Conservation (phyloP, 2,888 invertebrate genomes). For the Parapristionchus giblindavisi region DNA sequence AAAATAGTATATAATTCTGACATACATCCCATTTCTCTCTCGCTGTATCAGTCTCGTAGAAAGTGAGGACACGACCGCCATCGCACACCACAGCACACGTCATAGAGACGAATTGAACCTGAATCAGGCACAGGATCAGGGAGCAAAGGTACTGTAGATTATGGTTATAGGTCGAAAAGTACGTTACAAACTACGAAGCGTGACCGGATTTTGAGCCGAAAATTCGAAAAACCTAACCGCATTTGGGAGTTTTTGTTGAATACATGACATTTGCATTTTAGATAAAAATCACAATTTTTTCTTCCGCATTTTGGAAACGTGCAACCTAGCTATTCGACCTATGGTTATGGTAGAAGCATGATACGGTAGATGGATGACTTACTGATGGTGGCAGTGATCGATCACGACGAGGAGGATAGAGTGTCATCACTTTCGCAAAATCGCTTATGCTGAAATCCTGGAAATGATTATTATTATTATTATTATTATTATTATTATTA, state of each 20-base stretch:
- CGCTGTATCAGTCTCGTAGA: slow-evolving; percentile 32
- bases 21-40: slow-evolving; percentile 17
- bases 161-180: too few relatives aligned
- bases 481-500: background rate
- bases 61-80: slow-evolving; percentile 32
- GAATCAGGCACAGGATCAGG: too few relatives aligned
- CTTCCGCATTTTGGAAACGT: too few relatives aligned
- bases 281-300: background rate
- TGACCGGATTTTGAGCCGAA: too few relatives aligned
- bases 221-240: too few relatives aligned
- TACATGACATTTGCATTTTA: background rate
- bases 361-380: background rate
- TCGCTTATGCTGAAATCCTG: background rate
- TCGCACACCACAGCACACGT: slow-evolving; percentile 34
- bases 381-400: slow-evolving; percentile 35
- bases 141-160: too few relatives aligned
- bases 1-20: background rate
- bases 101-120: slow-evolving; percentile 19
- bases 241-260: background rate
- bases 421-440: slow-evolving; percentile 11
- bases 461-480: background rate
- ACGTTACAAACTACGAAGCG: too few relatives aligned
- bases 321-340: too few relatives aligned
- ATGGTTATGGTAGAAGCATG: too few relatives aligned
- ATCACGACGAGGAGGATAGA: slow-evolving; percentile 21